A percentile compares a stretch with the other conserved stretches of the same genome.
These are phyloP conservation scores for Euthynnus affinis DNA, from an alignment of 2,797 vertebrate genomes.

Conservation along the genomic window DNA sequence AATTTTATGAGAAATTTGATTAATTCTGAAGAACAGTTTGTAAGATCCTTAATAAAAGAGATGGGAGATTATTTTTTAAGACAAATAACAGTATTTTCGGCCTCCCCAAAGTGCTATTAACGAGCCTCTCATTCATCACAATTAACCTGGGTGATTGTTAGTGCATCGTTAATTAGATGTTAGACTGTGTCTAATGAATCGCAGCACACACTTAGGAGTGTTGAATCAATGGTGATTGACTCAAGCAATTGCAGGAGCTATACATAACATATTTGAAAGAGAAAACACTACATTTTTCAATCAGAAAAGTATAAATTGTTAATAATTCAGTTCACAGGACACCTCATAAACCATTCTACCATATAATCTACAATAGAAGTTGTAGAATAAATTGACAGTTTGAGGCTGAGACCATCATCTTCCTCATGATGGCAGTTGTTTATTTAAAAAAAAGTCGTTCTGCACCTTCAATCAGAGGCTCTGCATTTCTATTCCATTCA, in stretches of 20 bases:
- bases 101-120: conserved; percentile 57
- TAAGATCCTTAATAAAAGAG: conserved; percentile 30
- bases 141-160: conserved; percentile 75
- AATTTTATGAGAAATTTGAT: conserved; percentile 41
- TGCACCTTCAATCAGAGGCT: neutral
- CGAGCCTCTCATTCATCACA: conserved; percentile 74
- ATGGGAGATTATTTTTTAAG: conserved; percentile 48
- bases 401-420: conserved; percentile 5
- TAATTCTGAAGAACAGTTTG: conserved; percentile 33
- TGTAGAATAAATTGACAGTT: neutral
- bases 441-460: neutral
- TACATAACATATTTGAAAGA: neutral
- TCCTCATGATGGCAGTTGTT: neutral
- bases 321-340: neutral
- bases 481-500: conserved; percentile 16
- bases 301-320: neutral
- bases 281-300: neutral
- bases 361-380: neutral
- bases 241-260: conserved; percentile 43
- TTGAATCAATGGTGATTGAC: conserved; percentile 61
- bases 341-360: neutral
- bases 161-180: conserved; percentile 74
- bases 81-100: conserved; percentile 59
- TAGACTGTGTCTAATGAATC: conserved; percentile 69
- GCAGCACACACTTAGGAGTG: conserved; percentile 54